A percentile compares a stretch with the other conserved stretches of the same genome.
These are phyloP conservation scores for Sarcophaga bullata DNA, from an alignment of 1,140 invertebrate genomes.

Conservation along the genomic window DNA sequence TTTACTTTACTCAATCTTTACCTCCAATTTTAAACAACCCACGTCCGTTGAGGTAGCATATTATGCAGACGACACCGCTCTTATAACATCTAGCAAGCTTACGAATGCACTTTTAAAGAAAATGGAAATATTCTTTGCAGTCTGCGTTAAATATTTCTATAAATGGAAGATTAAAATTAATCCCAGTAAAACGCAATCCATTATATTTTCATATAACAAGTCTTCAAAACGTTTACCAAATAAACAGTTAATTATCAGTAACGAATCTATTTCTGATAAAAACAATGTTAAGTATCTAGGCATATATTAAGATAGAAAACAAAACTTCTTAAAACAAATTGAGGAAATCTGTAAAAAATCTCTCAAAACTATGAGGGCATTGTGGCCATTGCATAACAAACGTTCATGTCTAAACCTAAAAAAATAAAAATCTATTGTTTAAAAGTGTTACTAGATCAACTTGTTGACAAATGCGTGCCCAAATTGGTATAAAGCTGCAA, in stretches of 20 bases:
- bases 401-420: conserved; percentile 22
- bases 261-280: background rate
- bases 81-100: no score
- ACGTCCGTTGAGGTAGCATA: background rate
- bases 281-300: conserved; percentile 34
- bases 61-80: no score
- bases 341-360: background rate
- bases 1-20: conserved; percentile 22
- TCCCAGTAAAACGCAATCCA: no score
- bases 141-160: background rate
- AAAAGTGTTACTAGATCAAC: conserved; percentile 5
- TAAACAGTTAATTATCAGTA: no score
- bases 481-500: background rate
- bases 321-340: conserved; percentile 20
- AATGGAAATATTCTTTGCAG: background rate
- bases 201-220: no score
- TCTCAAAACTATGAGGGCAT: background rate
- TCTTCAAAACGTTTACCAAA: no score
- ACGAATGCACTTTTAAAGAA: no score
- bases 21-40: no score
- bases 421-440: conserved; percentile 23
- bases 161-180: background rate
- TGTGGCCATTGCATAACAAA: conserved; percentile 22
- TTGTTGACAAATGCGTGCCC: conserved; percentile 18
- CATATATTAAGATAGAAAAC: conserved; percentile 28